Evolutionary conservation across 1,140 invertebrate genomes (phyloP).

Genomic region (Drosophila simulans): DNA sequence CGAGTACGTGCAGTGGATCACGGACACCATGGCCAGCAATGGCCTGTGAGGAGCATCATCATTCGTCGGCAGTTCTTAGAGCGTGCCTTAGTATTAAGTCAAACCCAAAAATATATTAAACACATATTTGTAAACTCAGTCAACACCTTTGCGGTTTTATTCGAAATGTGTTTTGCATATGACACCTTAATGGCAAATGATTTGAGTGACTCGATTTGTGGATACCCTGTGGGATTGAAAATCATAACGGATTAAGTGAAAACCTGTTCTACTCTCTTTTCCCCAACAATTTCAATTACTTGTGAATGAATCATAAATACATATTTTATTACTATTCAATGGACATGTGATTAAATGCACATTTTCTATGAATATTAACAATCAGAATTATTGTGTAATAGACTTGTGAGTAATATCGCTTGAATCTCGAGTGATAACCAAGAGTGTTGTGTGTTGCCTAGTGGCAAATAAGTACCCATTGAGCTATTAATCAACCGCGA

Average conservation of each 20-base stretch:
- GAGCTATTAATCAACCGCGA: conserved; percentile 6
- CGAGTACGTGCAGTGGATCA: conserved; percentile 84
- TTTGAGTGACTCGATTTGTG: too few species aligned
- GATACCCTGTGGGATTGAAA: too few species aligned
- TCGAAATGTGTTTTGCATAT: background rate
- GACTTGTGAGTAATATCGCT: conserved; percentile 4
- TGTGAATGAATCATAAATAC: conserved; percentile 20
- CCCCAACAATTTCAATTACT: background rate
- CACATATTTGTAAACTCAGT: conserved; percentile 3
- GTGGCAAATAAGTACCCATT: background rate
- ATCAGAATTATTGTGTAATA: conserved; percentile 6
- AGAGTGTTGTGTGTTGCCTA: background rate
- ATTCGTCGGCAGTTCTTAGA: conserved; percentile 1
- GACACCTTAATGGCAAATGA: background rate
- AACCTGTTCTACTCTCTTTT: background rate
- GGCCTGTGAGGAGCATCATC: conserved; percentile 40
- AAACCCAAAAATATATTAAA: conserved; percentile 11
- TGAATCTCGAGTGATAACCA: background rate
- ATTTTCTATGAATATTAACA: conserved; percentile 24
- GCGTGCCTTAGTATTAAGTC: conserved; percentile 19
- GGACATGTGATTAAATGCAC: conserved; percentile 1
- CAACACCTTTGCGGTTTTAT: background rate
- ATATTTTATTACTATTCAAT: background rate
- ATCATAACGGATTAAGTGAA: too few species aligned
- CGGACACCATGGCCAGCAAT: conserved; percentile 79